These are phyloP conservation scores for Cremastinae sp. DNA, from an alignment of 2,888 invertebrate species.

Conservation along the genomic window DNA sequence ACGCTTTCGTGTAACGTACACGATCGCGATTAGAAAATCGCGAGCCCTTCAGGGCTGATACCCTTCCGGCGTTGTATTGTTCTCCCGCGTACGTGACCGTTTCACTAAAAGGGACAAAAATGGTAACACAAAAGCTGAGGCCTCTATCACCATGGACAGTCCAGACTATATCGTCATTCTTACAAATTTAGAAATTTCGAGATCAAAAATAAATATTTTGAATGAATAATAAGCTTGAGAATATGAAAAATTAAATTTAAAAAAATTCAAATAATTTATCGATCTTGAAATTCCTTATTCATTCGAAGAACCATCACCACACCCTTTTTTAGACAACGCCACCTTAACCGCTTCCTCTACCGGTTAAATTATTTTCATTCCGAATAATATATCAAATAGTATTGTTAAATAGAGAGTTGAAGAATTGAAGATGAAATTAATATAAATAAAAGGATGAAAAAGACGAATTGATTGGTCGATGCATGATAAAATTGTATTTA, in stretches of 20 bases:
- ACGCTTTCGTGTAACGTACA: slow-evolving; percentile 40
- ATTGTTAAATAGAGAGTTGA: not conserved
- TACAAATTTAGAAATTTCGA: no score
- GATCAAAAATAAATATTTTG: no score
- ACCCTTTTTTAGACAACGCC: slow-evolving; percentile 60
- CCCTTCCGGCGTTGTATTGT: slow-evolving; percentile 79
- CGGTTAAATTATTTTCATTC: not conserved
- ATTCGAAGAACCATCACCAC: slow-evolving; percentile 62
- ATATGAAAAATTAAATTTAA: not conserved
- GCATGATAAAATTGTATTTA: not conserved
- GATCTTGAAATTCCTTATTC: slow-evolving; percentile 23
- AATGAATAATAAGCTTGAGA: no score
- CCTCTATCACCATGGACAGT: slow-evolving; percentile 17
- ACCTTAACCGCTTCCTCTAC: slow-evolving; percentile 40
- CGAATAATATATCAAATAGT: not conserved
- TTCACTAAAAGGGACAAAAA: slow-evolving; percentile 83
- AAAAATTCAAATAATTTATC: slow-evolving; percentile 27
- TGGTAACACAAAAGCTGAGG: slow-evolving; percentile 69
- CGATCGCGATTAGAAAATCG: slow-evolving; percentile 68
- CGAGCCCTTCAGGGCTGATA: slow-evolving; percentile 77
- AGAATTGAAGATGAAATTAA: no score
- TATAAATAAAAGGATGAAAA: slow-evolving; percentile 10
- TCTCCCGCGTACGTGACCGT: slow-evolving; percentile 88
- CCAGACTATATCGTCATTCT: no score
- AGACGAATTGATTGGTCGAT: no score